These are phyloP conservation scores for Semibalanus balanoides DNA, from an alignment of 1,140 invertebrate species.

Conservation along the genomic window DNA sequence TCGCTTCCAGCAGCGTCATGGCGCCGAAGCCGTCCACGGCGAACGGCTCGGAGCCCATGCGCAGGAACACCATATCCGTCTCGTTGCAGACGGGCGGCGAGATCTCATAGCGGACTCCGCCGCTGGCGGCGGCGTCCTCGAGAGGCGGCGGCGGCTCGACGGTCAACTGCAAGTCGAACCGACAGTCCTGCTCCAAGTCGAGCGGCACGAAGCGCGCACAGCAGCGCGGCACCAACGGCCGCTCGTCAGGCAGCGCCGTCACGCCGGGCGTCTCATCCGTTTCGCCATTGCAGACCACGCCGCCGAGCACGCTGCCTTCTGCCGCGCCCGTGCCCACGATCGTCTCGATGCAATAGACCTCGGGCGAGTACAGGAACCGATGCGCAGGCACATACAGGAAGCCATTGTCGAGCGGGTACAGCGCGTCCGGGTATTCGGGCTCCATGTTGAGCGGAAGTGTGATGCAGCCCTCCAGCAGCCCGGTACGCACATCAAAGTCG, in stretches of 20 bases:
- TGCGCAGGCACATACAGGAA: slow-evolving; percentile 19
- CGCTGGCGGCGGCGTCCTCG: neutral
- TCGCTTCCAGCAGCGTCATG: neutral
- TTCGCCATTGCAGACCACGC: neutral
- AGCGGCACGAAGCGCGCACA: neutral
- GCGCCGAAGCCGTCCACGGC: neutral
- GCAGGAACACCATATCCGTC: neutral
- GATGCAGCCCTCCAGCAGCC: neutral
- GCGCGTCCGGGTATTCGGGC: neutral
- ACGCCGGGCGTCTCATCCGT: neutral
- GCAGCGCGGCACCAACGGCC: neutral
- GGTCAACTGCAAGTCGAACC: neutral
- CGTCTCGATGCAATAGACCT: slow-evolving; percentile 20
- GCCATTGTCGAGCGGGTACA: slow-evolving; percentile 15
- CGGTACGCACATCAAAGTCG: neutral
- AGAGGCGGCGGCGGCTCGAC: neutral
- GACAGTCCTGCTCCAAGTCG: neutral
- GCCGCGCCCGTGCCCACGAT: slow-evolving; percentile 9
- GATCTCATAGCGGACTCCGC: neutral
- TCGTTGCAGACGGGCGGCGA: neutral
- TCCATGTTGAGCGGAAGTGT: neutral
- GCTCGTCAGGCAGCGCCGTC: neutral
- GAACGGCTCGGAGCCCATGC: neutral
- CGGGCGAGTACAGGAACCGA: slow-evolving; percentile 15
- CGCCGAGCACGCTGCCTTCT: neutral